Conservation (phyloP, 2,888 invertebrate genomes). For the Neria commutata region DNA sequence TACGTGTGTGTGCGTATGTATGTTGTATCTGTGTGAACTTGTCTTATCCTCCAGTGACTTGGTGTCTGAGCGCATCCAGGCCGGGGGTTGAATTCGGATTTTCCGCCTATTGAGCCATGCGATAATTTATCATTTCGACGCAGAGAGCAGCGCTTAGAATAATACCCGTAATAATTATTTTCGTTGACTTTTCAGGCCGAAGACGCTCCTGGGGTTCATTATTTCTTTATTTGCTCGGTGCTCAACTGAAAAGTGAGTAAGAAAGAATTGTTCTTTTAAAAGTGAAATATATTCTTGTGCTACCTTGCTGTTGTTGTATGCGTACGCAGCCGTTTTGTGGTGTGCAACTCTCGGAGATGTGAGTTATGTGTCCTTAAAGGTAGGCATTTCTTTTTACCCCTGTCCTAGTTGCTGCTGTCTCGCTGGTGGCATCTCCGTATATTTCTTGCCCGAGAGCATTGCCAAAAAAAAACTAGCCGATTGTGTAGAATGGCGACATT, state of each 20-base stretch:
- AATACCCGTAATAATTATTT: constrained; percentile 42
- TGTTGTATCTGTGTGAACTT: constrained; percentile 34
- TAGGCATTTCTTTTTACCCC: too few relatives aligned
- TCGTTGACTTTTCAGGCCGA: constrained; percentile 23
- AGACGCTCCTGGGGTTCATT: constrained; percentile 55
- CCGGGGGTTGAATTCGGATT: constrained; percentile 24
- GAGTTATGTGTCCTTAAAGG: too few relatives aligned
- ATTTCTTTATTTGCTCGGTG: constrained; percentile 5
- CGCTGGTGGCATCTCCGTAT: constrained; percentile 13
- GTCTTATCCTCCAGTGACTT: constrained; percentile 50
- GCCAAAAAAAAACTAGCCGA: neutral
- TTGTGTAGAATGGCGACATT: neutral
- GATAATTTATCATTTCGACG: constrained; percentile 52
- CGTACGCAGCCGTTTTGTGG: constrained; percentile 45
- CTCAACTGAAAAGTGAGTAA: constrained; percentile 8
- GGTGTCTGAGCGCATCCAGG: constrained; percentile 38
- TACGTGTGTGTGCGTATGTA: constrained; percentile 10
- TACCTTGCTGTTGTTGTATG: neutral
- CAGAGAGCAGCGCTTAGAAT: neutral
- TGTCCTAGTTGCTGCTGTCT: neutral
- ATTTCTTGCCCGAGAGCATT: neutral
- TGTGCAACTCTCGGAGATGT: constrained; percentile 24
- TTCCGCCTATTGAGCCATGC: constrained; percentile 30
- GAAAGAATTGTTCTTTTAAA: neutral
- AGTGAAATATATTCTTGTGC: neutral